Evolutionary conservation across 2,113 vertebrate genomes (phyloP).

Genomic region (Procavia capensis): DNA sequence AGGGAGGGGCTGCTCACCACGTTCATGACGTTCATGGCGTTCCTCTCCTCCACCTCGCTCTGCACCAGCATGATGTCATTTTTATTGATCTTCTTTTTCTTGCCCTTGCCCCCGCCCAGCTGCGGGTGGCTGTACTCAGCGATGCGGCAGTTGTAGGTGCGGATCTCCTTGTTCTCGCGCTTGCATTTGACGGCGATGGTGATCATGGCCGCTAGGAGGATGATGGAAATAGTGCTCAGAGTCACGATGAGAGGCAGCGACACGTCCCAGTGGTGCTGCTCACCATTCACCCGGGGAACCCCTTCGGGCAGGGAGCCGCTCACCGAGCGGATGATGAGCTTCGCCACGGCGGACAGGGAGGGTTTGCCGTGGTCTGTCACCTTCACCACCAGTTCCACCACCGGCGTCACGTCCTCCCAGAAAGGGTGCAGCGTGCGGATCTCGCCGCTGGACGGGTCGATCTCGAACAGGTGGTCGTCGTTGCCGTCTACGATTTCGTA

Average conservation of each 20-base stretch:
- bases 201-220: conserved; percentile 98
- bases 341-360: conserved; percentile 94
- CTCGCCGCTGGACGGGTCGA: conserved; percentile 95
- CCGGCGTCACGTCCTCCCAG: conserved; percentile 96
- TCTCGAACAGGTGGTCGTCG: conserved; percentile 97
- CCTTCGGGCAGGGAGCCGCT: conserved; percentile 94
- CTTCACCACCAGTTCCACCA: conserved; percentile 96
- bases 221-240: conserved; percentile 97
- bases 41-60: conserved; percentile 98
- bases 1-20: conserved; percentile 99
- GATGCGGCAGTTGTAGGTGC: conserved; percentile 99
- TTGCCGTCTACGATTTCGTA: conserved; percentile 99
- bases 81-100: conserved; percentile 98
- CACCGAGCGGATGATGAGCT: conserved; percentile 96
- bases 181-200: conserved; percentile 99
- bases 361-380: conserved; percentile 98
- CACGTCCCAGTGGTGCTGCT: conserved; percentile 97
- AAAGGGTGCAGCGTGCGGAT: conserved; percentile 96
- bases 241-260: conserved; percentile 98
- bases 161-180: conserved; percentile 99
- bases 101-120: conserved; percentile 95
- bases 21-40: conserved; percentile 99
- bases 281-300: conserved; percentile 94
- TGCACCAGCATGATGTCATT: conserved; percentile 99
- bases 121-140: conserved; percentile 99